Conservation (phyloP, 2,797 vertebrate genomes). For the Caiman crocodilus region DNA sequence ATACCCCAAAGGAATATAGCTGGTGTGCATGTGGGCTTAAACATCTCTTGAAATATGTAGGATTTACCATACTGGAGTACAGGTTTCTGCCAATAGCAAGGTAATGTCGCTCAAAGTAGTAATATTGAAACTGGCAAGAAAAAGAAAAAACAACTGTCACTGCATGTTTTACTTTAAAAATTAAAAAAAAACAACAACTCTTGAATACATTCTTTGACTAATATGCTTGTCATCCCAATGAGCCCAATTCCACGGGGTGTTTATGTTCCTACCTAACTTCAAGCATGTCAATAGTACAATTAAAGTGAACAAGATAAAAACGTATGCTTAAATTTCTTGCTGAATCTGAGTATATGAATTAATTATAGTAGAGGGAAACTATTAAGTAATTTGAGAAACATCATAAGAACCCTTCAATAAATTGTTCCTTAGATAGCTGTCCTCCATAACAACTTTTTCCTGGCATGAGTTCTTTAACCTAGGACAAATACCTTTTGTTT, state of each 20-base stretch:
- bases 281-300: too few relatives aligned
- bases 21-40: neutral
- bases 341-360: constrained; percentile 32
- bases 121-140: neutral
- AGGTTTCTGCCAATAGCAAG: neutral
- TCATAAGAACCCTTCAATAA: constrained; percentile 32
- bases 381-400: constrained; percentile 30
- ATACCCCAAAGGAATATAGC: neutral
- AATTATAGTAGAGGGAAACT: constrained; percentile 42
- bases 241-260: too few relatives aligned
- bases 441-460: constrained; percentile 9
- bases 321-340: constrained; percentile 45
- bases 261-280: too few relatives aligned
- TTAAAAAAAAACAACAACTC: too few relatives aligned
- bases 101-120: too few relatives aligned
- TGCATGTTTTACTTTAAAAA: too few relatives aligned
- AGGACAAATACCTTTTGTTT: neutral
- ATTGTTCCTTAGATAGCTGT: constrained; percentile 4
- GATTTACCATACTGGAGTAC: neutral
- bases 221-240: too few relatives aligned
- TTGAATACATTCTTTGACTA: too few relatives aligned
- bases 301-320: neutral
- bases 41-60: constrained; percentile 21
- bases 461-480: constrained; percentile 8
- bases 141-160: too few relatives aligned